A percentile compares a stretch with the other conserved stretches of the same genome.
Conservation (phyloP, 2,888 invertebrate species). For the Megaustenia siamemsis region DNA sequence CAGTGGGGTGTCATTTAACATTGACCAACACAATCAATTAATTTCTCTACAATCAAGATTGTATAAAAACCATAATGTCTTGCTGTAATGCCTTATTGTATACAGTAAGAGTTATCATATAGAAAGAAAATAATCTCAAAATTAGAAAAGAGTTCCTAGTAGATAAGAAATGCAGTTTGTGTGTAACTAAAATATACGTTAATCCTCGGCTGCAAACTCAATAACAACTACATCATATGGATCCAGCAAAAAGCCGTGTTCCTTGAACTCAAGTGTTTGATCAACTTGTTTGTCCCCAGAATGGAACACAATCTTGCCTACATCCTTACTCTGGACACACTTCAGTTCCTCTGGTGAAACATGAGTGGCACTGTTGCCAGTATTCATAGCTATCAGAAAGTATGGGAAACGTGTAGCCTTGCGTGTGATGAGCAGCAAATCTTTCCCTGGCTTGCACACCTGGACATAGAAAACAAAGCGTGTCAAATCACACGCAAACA, state of each 20-base stretch:
- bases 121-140: neutral
- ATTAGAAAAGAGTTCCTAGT: too few relatives aligned
- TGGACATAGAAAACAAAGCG: too few relatives aligned
- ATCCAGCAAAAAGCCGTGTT: constrained; percentile 42
- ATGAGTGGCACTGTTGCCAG: constrained; percentile 61
- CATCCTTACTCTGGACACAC: constrained; percentile 56
- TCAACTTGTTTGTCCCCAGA: constrained; percentile 53
- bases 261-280: constrained; percentile 38
- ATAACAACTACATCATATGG: constrained; percentile 56
- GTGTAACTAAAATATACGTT: too few relatives aligned
- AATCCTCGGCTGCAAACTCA: constrained; percentile 48
- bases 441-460: constrained; percentile 49
- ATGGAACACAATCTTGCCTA: constrained; percentile 65
- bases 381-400: constrained; percentile 73
- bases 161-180: too few relatives aligned
- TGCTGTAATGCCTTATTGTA: too few relatives aligned
- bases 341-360: constrained; percentile 56
- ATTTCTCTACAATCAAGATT: too few relatives aligned
- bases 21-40: too few relatives aligned
- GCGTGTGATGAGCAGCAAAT: constrained; percentile 73
- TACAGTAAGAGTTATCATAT: neutral
- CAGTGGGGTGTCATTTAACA: too few relatives aligned
- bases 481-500: too few relatives aligned
- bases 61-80: too few relatives aligned
- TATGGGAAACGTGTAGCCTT: constrained; percentile 75